Evolutionary conservation across 2,888 invertebrate genomes (phyloP), one percentile per base, ranked within the genome.

Genomic region (Amphipoea oculea): DNA sequence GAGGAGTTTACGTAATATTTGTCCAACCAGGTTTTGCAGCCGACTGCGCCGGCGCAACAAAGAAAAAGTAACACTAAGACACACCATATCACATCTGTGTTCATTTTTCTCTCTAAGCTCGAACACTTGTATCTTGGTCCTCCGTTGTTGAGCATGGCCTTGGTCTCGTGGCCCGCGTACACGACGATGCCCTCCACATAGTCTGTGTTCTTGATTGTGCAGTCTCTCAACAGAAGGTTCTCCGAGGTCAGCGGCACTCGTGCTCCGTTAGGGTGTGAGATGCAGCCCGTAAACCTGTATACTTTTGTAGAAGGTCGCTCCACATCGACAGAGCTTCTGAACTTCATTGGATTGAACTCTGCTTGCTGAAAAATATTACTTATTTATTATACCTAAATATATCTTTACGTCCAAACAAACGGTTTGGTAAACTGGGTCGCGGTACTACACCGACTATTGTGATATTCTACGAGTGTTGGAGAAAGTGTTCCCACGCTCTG

Each of bases 71-170:
- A 97, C 90, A 99, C 98, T 88, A 99, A 97, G 89, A 99, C 99
- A 97, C 99, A 99, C 99, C 99, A 99, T 92, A 99, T 98, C 81
- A 99, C 99, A 96, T 99, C 99, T 89, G 98, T 98, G 96, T 99
- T 99, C 98, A 99, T 99, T 95, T 98, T 98, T 86, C 98, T 98
- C 95, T 99, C 99, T 90, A 99, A 97, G 86, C 98, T 98, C 76
- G 99, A 99, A 90, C 99, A 98, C 96, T 99, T 99, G 96, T 98
- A 99, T 69, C 99, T 97, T 81, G 99, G 99, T 67, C 99, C 99
- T 87, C 99, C 99, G 95, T 99, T 99, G 96, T 99, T 99, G 84
- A 99, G 97, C 99, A 99, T 99, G 36, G 99, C 99, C 96, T 99
- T 99, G 29, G 99, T 99, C 97, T 99, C 99, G 95, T 99, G 99